Conservation (phyloP, 2,797 vertebrate genomes). For the Artibeus jamaicensis region DNA sequence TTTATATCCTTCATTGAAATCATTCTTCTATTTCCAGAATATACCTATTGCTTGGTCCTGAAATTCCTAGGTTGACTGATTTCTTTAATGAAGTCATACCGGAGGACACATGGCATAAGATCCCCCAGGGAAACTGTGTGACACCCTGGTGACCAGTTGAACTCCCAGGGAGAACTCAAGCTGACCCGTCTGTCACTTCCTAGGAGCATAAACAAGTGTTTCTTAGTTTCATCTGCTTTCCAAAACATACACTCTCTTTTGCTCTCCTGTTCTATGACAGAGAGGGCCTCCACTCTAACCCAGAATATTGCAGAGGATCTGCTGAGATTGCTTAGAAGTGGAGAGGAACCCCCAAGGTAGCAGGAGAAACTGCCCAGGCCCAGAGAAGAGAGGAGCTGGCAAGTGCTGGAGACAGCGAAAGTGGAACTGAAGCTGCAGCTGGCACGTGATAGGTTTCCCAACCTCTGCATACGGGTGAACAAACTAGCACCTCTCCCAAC, state of each 20-base stretch:
- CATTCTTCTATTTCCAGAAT: background rate
- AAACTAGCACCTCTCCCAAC: too few relatives aligned
- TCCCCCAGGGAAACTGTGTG: background rate
- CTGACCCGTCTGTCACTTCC: background rate
- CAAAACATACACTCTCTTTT: background rate
- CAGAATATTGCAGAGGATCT: background rate
- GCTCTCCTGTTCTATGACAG: background rate
- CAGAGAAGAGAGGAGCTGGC: too few relatives aligned
- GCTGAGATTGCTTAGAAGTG: background rate
- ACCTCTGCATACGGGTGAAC: too few relatives aligned
- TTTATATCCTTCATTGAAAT: background rate
- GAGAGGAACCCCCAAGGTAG: too few relatives aligned
- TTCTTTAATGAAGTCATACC: background rate
- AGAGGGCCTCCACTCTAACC: background rate
- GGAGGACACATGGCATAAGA: background rate
- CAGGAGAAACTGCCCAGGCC: too few relatives aligned
- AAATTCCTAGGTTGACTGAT: background rate
- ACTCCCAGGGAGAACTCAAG: background rate
- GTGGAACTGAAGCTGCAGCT: too few relatives aligned
- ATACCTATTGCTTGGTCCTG: background rate
- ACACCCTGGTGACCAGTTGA: background rate
- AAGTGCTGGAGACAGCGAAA: too few relatives aligned
- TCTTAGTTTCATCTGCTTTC: background rate
- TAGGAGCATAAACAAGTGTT: background rate
- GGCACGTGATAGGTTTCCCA: too few relatives aligned